Evolutionary conservation across 2,113 vertebrate genomes (phyloP), one percentile per base, ranked within the genome.

Genomic region (Cinclus cinclus): DNA sequence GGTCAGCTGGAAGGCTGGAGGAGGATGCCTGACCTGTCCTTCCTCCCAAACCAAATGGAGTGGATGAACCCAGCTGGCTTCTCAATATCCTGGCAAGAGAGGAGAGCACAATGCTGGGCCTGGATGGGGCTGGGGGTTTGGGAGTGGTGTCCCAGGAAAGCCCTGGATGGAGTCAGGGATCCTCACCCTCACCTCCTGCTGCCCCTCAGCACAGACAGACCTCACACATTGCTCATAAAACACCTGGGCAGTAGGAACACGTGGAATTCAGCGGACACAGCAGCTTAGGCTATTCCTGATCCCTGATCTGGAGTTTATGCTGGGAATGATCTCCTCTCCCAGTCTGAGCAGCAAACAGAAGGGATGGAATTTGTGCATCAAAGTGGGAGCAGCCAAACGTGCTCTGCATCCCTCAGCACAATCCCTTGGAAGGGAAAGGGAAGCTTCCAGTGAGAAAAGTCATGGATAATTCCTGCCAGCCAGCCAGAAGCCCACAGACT

Each of bases 101-200:
- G 22, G 17, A 39, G 35, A 28, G n/a, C 37, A 10, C 1, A 12
- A 6, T 4, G 0, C 28, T 1, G 46, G 1, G 2, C 37, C n/a
- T 13, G 8, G 25, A 15, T 4, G 17, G 68, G 69, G 77, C 52
- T 27, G 25, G 0, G 7, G 49, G 25, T 5, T 15, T 2, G 18
- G 18, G 53, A 12, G 9, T 37, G n/a, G 28, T 15, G 44, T 83
- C 46, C 46, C 37, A 42, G 37, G 16, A 62, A 44, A 53, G 25
- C 24, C 56, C 39, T 44, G 67, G 53, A n/a, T 41, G 44, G 52
- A 2, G 2, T 15, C 44, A 59, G 49, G 44, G 62, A 24, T 18
- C 2, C 6, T 46, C 68, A 14, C 14, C 27, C 35, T 59, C 46
- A 1, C 4, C 1, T 20, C 30, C 42, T 17, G n/a, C 24, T 41